Evolutionary conservation across 2,113 vertebrate genomes (phyloP), one percentile per base, ranked within the genome.

Genomic region (Pygoscelis adeliae): DNA sequence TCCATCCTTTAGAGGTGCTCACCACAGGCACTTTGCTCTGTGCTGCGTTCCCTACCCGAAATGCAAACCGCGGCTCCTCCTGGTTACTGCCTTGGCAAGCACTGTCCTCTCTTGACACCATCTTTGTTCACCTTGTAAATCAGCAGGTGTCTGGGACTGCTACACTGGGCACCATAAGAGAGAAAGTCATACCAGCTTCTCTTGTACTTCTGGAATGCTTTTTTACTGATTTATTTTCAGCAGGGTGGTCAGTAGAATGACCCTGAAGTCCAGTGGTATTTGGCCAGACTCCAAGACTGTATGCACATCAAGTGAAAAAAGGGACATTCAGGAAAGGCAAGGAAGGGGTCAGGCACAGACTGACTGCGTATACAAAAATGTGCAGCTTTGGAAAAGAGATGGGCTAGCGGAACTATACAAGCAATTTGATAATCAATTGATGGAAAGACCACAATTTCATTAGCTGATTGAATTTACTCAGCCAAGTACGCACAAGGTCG

Each of bases 391-490:
- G 56, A 61, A 73, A 74, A 78, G 76, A 71, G 61, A 87, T 10
- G 15, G 87, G 20, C 38, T 47, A 44, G 46, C 49, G 4, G 18
- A 94, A 79, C 63, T 34, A 10, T 4, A 44, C 11, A 56, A 87
- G 61, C 63, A 84, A 84, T 87, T n/a, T 76, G 29, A 87, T 59
- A 89, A 71, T 74, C 46, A 95, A 49, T 81, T 83, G 81, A 93
- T 66, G 74, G 78, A 61, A 92, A 77, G n/a, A 56, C 19, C 58
- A 83, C 62, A 61, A 85, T 66, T 96, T 85, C 70, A 88, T 95
- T 61, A 96, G 67, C 74, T 93, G 58, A 76, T 67, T 91, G 86
- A 62, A 87, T 95, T 98, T 96, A 86, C 42, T 62, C 78, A 95
- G 93, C 44, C 86, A 97, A 97, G 90, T 17, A 74, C 34, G 3